Evolutionary conservation across 2,888 invertebrate species (phyloP).

Genomic region (Limnephilus auricula): DNA sequence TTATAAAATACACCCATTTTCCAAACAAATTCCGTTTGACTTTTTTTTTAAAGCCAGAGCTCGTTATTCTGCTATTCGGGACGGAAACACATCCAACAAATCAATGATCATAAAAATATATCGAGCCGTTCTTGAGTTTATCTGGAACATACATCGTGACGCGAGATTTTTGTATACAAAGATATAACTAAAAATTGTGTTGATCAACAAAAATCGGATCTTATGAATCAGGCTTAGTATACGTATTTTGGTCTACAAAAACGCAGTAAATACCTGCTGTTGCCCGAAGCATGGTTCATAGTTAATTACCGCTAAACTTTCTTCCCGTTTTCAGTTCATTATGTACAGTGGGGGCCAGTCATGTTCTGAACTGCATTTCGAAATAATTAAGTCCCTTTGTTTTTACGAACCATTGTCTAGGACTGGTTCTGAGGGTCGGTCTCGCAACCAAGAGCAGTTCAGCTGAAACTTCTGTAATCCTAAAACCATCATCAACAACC

Average conservation of each 20-base stretch:
- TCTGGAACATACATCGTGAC: too few relatives aligned
- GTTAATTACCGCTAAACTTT: neutral
- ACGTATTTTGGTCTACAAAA: neutral
- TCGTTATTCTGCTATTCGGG: too few relatives aligned
- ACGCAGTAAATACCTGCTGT: neutral
- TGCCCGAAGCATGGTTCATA: neutral
- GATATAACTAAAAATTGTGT: too few relatives aligned
- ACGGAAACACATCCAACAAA: too few relatives aligned
- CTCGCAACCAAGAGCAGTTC: neutral
- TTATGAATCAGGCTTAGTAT: too few relatives aligned
- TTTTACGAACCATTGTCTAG: conserved; percentile 23
- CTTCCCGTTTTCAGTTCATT: neutral
- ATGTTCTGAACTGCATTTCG: conserved; percentile 38
- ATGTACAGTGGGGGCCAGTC: neutral
- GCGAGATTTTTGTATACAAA: too few relatives aligned
- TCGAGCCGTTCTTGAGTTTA: too few relatives aligned
- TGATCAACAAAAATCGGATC: too few relatives aligned
- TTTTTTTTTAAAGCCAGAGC: too few relatives aligned
- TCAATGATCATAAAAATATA: too few relatives aligned
- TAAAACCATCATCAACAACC: neutral
- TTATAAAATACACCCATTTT: too few relatives aligned
- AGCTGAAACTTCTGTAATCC: neutral
- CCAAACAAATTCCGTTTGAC: too few relatives aligned
- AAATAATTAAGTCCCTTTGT: conserved; percentile 49
- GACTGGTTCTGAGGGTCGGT: neutral